Evolutionary conservation across 2,113 vertebrate species (phyloP).

Genomic region (Eleginops maclovinus): DNA sequence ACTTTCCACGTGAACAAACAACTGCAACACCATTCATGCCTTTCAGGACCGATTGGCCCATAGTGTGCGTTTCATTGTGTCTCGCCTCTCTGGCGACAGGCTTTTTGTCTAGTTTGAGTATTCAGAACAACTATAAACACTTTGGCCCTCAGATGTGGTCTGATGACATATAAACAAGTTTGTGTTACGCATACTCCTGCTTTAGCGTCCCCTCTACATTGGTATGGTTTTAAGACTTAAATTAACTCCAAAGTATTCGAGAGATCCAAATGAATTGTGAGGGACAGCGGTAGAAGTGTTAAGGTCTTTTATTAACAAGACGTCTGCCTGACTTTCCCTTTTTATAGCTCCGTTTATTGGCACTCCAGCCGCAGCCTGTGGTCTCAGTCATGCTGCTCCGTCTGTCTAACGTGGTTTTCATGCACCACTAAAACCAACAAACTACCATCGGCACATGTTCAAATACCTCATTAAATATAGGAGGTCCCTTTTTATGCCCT

Average conservation of each 20-base stretch:
- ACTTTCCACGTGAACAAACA: constrained; percentile 3
- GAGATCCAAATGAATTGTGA: constrained; percentile 37
- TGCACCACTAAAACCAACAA: constrained; percentile 74
- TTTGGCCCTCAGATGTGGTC: constrained; percentile 23
- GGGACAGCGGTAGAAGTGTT: constrained; percentile 27
- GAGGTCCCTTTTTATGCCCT: constrained; percentile 67
- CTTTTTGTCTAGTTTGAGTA: not conserved
- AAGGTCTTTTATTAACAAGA: constrained; percentile 67
- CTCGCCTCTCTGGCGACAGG: not conserved
- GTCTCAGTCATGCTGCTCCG: constrained; percentile 60
- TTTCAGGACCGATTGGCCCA: constrained; percentile 12
- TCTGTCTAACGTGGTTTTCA: constrained; percentile 63
- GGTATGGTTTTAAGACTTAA: constrained; percentile 25
- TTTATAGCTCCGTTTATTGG: constrained; percentile 57
- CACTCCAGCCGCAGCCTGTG: constrained; percentile 63
- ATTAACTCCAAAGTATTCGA: constrained; percentile 21
- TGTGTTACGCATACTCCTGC: not conserved
- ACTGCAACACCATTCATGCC: not conserved
- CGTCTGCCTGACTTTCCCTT: constrained; percentile 53
- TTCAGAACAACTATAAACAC: constrained; percentile 10
- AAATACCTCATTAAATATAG: constrained; percentile 65
- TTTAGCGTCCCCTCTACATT: constrained; percentile 22
- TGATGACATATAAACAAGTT: constrained; percentile 6
- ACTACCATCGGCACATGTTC: constrained; percentile 64
- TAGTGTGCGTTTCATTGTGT: not conserved